Base-by-base conservation (phyloP, 2,113 vertebrate genomes). In the Vimba vimba region DNA sequence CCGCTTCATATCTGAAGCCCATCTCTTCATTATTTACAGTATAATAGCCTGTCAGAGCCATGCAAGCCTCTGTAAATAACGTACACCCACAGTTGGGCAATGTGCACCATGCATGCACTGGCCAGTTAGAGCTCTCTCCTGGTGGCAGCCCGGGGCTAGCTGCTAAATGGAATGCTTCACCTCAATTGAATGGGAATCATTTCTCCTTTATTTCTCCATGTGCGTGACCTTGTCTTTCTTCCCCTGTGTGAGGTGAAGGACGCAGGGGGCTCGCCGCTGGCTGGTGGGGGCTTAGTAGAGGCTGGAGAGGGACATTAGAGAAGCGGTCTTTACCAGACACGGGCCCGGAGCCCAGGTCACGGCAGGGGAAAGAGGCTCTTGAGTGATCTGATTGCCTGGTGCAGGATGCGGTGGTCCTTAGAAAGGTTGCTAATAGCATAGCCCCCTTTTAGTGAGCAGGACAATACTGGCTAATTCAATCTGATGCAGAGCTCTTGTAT, bases 101-200 rank as follows among this genome's bases (percentile, higher is more conserved):
- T 93, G 93, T 91, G 91, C 91, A 92, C 93, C 76, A 66, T 59
- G 81, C 93, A 94, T 94, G 92, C 89, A 90, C 94, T 86, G 84
- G 57, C 95, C 93, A 93, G 93, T 82, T 69, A 94, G 92, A 95
- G 92, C 92, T 93, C 91, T 94, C 94, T 95, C 89, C 92, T 94
- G 92, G 92, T 86, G 91, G 94, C 91, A 93, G 91, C 95, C 91
- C 91, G 93, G 89, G 93, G 93, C 94, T 94, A 86, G 86, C 79
- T 94, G 94, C 93, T 94, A 95, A 95, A 95, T 93, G 91, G 95
- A 92, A 94, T 93, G 91, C 94, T 94, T 95, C 93, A 93, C 89
- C 93, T 94, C 92, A 95, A 94, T 91, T 92, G 93, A 93, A 93
- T 94, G 80, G 76, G 86, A 87, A 89, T 89, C 92, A 93, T 88